Conservation (phyloP, 1,140 invertebrate genomes). For the Plectrocnemia conspersa region DNA sequence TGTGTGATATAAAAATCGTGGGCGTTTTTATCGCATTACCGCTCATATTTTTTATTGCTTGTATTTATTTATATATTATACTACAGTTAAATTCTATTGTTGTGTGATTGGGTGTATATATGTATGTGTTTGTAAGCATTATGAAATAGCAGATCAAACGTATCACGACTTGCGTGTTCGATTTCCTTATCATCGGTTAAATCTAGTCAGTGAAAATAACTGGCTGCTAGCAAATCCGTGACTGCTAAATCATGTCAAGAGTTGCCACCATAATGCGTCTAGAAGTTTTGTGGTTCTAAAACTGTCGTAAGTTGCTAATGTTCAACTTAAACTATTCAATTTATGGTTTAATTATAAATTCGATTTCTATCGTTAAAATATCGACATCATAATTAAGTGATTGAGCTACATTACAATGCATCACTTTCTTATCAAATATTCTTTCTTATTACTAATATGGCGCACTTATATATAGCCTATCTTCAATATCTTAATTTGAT, state of each 20-base stretch:
- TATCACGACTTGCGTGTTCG: conserved; percentile 29
- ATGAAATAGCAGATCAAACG: conserved; percentile 31
- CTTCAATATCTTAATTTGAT: no score
- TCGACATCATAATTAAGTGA: no score
- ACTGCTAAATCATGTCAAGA: conserved; percentile 26
- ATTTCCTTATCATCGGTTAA: conserved; percentile 25
- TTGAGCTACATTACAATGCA: no score
- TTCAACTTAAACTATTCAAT: conserved; percentile 5
- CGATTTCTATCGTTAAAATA: neutral
- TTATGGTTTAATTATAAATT: neutral
- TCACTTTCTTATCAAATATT: no score
- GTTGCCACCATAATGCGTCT: conserved; percentile 1
- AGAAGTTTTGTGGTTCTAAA: neutral
- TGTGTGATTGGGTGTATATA: no score
- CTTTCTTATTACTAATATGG: no score
- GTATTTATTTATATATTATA: no score
- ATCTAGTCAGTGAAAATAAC: conserved; percentile 19
- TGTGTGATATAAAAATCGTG: no score
- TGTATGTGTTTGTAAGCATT: conserved; percentile 3
- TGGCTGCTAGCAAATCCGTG: conserved; percentile 24
- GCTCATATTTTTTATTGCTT: no score
- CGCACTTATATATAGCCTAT: no score
- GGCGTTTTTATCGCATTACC: no score
- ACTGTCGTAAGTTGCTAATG: neutral
- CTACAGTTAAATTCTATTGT: no score